phyloP scores from a whole-genome alignment of 2,797 vertebrate species.

The Sternotherus odoratus region DNA sequence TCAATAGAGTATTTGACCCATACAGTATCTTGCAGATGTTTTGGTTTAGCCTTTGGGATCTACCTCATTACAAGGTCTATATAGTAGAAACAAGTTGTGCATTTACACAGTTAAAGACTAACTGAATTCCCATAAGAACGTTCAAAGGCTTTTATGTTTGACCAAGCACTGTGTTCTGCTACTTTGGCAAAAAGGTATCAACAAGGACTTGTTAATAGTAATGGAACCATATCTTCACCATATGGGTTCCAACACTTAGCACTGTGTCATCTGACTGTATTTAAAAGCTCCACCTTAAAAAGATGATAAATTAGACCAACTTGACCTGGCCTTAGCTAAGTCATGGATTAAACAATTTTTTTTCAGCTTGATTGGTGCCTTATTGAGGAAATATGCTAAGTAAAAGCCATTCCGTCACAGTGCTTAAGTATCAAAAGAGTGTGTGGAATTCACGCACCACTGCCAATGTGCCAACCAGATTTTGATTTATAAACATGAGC shows the following conservation, averaged over 20 bases:
- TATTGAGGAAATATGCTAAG: slow-evolving; percentile 80
- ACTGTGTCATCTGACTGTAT: slow-evolving; percentile 77
- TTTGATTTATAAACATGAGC: slow-evolving; percentile 75
- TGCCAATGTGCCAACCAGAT: slow-evolving; percentile 82
- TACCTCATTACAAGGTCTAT: slow-evolving; percentile 81
- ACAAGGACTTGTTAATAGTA: slow-evolving; percentile 74
- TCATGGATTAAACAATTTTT: slow-evolving; percentile 85
- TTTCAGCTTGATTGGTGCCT: slow-evolving; percentile 84
- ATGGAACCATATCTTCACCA: slow-evolving; percentile 74
- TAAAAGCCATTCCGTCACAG: slow-evolving; percentile 82
- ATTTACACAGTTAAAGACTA: slow-evolving; percentile 75
- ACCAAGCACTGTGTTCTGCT: slow-evolving; percentile 76
- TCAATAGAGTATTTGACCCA: slow-evolving; percentile 76
- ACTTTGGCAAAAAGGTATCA: slow-evolving; percentile 81
- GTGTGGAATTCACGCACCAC: slow-evolving; percentile 82
- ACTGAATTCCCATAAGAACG: slow-evolving; percentile 77
- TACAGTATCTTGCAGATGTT: slow-evolving; percentile 77
- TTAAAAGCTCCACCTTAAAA: slow-evolving; percentile 81
- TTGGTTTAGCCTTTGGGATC: slow-evolving; percentile 71
- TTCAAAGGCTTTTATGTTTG: slow-evolving; percentile 79
- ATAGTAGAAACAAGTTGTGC: slow-evolving; percentile 80
- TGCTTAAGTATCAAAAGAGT: slow-evolving; percentile 80
- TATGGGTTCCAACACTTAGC: slow-evolving; percentile 71
- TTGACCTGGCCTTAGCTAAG: slow-evolving; percentile 83
- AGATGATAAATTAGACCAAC: slow-evolving; percentile 86